Evolutionary conservation across 2,888 invertebrate genomes (phyloP), one percentile per base, ranked within the genome.

Genomic region (Andrena bucephala): DNA sequence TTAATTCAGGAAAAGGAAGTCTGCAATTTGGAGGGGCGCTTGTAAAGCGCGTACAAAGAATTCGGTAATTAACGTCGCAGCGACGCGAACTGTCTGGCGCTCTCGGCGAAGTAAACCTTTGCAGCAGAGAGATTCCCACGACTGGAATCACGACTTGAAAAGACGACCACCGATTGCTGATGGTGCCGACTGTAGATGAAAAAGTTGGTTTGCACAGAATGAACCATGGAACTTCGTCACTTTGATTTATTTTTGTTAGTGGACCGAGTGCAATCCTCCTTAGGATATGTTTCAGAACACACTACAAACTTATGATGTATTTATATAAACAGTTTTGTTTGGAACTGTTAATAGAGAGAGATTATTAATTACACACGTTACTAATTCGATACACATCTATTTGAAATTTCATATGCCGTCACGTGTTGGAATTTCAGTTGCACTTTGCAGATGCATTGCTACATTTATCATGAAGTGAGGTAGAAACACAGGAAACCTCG

Each of bases 1-100:
- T 90, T 85, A 88, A 89, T 90, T 88, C 81, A 81, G 76, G 20
- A 67, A 59, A 60, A 74, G 80, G 27, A 77, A 88, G 88, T 86
- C 79, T 78, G 77, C 77, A 71, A 10, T 57, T 57, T 4, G 66
- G 74, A n/a, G 57, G 67, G 76, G 77, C 69, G 76, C 78, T 80
- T 84, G 75, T 73, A 70, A 86, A 83, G 69, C 78, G 66, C 65
- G 79, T 63, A 81, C 87, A 87, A 87, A 89, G 84, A 88, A 86
- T 86, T 88, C 65, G 77, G 69, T 87, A 87, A 87, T 87, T 87
- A 87, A 85, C 76, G 76, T 69, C 69, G 69, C 67, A 77, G 77
- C 59, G 33, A n/a, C 31, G 54, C 36, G 69, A 52, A 59, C 31
- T 50, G 57, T 29, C 63, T 42, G 36, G 33, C 50, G 57, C 27